phyloP scores from a whole-genome alignment of 2,113 vertebrate species.

The Phyllostomus discolor region DNA sequence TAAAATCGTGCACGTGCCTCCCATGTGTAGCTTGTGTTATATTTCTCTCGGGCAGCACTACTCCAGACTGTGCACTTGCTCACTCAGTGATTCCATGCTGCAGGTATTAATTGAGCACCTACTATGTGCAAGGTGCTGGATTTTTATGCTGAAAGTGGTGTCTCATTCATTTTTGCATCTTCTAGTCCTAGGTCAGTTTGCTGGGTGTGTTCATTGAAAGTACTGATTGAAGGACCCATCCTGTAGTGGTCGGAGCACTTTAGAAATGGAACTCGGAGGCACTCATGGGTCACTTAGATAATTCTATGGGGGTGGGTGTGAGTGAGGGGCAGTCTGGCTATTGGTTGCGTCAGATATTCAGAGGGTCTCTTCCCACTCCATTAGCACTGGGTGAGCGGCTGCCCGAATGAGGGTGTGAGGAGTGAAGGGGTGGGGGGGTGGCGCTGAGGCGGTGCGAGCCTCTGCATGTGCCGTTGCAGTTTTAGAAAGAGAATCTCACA shows the following conservation, averaged over 20 bases:
- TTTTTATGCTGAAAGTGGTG: neutral
- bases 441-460: neutral
- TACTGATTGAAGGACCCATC: neutral
- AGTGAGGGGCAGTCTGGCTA: neutral
- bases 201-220: neutral
- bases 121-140: neutral
- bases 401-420: neutral
- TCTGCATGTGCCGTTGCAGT: neutral
- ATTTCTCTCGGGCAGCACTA: neutral
- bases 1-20: neutral
- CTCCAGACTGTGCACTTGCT: neutral
- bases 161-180: neutral
- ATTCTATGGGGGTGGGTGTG: rapidly evolving
- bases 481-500: neutral
- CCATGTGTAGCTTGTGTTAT: neutral
- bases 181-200: neutral
- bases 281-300: neutral
- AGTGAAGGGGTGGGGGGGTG: too few relatives aligned
- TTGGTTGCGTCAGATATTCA: neutral
- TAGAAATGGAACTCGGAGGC: neutral
- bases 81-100: neutral
- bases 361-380: neutral
- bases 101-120: neutral
- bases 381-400: neutral
- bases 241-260: neutral